Conservation (phyloP, 2,888 invertebrate genomes). For the Myopa tessellatipennis region DNA sequence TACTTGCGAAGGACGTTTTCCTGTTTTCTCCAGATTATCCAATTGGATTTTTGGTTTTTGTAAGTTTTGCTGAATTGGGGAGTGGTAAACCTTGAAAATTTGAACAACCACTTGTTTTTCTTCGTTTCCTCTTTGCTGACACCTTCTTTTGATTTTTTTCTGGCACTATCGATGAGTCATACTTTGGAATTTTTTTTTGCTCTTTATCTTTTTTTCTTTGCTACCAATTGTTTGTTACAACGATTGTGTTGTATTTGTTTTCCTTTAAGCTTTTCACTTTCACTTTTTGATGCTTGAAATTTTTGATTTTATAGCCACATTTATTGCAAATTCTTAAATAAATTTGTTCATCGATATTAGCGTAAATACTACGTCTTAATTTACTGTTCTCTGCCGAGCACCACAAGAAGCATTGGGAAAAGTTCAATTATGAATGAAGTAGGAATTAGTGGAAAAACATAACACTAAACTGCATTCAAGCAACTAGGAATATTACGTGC, state of each 20-base stretch:
- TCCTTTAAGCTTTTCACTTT: no score
- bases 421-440: slow-evolving; percentile 11
- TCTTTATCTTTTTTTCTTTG: not conserved
- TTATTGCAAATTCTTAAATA: not conserved
- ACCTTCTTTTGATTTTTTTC: not conserved
- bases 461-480: not conserved
- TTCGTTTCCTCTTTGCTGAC: not conserved
- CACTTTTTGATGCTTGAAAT: not conserved
- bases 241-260: not conserved
- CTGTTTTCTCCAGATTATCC: not conserved
- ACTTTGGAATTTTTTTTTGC: not conserved
- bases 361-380: not conserved
- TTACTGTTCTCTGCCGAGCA: not conserved
- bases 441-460: not conserved
- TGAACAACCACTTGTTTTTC: slow-evolving; percentile 34
- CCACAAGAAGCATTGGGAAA: not conserved
- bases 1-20: not conserved
- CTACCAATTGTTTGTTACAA: not conserved
- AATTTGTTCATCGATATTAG: not conserved
- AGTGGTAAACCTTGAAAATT: not conserved
- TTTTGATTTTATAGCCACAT: no score
- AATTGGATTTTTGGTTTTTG: not conserved
- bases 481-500: not conserved
- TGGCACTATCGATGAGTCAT: slow-evolving; percentile 26
- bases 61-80: not conserved